Base-by-base conservation (phyloP, 2,888 invertebrate genomes). In the Hydropsyche betteni region DNA sequence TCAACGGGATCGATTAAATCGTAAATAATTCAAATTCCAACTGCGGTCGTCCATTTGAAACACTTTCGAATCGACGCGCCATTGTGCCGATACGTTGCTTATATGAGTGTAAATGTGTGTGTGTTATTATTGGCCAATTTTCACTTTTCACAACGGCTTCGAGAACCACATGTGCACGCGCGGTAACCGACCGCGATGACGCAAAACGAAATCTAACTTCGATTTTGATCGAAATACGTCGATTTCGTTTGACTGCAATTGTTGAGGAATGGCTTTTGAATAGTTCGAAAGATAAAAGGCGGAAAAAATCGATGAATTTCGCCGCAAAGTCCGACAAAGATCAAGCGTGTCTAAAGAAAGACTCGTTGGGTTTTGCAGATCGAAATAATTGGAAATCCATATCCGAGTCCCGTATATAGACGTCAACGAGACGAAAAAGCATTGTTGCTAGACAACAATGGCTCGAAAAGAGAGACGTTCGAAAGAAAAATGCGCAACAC, bases 21-120 rank as follows among this genome's bases (percentile, higher is more conserved):
- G 72, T 12, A 58, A 72, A 72, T 72, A 72, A 72, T 72, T 72
- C 61, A 61, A 61, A 72, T 72, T 72, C 72, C 72, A 38, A 55
- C 38, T 53, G 70, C 53, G 70, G 70, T 51, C 70, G 70, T 53
- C 53, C 70, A 70, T 53, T 53, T 72, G 61, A 44, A 72, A 72
- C 72, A 72, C 72, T 72, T 72, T 72, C 72, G 55, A 72, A 55
- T 51, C 34, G 70, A 70, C 53, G 24, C 52, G 34, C 64, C 36
- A 64, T 64, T 64, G 64, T 64, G 64, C 34, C 55, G 55, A 55
- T 55, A 16, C 6, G 33, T 12, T 12, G 34, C 5, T 8, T 36
- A n/a, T 64, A 36, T 36, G n/a, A 12, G 36, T 64, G 64, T 3
- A 36, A 36, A 36, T 36, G 64, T 64, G 36, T 36, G 64, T 34